Percentiles rank a stretch among this genome's conserved stretches.
Conservation (phyloP, 2,113 vertebrate genomes). For the Castor canadensis region DNA sequence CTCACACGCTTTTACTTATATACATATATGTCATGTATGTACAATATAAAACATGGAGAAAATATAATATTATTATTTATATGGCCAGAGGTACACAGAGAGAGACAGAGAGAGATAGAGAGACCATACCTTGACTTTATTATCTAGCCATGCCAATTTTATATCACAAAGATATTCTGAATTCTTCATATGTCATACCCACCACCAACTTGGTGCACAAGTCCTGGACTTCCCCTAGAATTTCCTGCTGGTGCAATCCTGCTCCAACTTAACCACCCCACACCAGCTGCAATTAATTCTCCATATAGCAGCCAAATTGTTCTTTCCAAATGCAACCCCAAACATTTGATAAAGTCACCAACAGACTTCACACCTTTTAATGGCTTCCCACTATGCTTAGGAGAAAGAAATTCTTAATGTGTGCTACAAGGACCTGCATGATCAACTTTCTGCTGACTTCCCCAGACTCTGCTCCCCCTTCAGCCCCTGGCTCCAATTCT, state of each 20-base stretch:
- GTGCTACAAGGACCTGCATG: not conserved
- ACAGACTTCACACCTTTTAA: not conserved
- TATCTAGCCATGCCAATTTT: not conserved
- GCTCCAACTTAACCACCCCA: not conserved
- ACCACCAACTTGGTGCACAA: not conserved
- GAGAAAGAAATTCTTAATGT: not conserved
- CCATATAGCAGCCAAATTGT: not conserved
- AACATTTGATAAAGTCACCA: not conserved
- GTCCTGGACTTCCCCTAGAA: not conserved
- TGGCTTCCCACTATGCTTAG: not conserved
- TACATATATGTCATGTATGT: not conserved
- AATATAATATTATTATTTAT: not conserved
- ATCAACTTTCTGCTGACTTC: not conserved
- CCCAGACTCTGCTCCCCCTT: too few species aligned
- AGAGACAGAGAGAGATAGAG: not conserved
- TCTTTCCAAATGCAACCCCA: not conserved
- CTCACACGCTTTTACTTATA: not conserved
- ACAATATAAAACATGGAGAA: not conserved
- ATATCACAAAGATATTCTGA: not conserved
- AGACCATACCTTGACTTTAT: too few species aligned
- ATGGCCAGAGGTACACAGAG: not conserved
- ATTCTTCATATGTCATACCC: not conserved
- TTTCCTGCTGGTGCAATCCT: not conserved
- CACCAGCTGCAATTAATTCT: not conserved
- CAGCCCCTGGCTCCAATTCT: not conserved